Evolutionary conservation across 1,140 invertebrate genomes (phyloP), one percentile per base, ranked within the genome.

Genomic region (Proctacanthus coquilletti): DNA sequence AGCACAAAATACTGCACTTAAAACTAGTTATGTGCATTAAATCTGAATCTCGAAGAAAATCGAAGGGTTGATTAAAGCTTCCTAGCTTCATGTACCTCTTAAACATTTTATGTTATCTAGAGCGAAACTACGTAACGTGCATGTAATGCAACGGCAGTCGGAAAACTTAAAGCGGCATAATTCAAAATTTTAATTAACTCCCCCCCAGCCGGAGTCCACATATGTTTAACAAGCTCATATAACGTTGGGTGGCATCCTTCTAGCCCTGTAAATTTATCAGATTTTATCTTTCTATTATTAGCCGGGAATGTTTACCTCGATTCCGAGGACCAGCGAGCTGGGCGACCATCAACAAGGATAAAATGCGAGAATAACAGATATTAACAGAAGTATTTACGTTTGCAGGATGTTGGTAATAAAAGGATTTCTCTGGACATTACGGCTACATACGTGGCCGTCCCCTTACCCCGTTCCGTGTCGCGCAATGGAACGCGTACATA

Each of bases 211-310:
- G 8, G 23, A 27, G 13, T 13, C 23, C 23, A 27, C 23, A 9
- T 27, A 8, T 9, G 23, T 8, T 9, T 13, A 27, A 27, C 23
- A 27, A 8, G 8, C 23, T 27, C 13, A 27, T 27, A 27, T 27
- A 27, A 9, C 23, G 13, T 27, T 27, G 8, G 8, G 23, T n/a
- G 23, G 23, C 23, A 27, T 27, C 23, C 23, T 27, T 27, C 13
- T 9, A 8, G 8, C 13, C 23, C 13, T 27, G 23, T 13, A 27
- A 27, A 27, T 27, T 27, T 27, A 27, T 27, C 23, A 27, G 23
- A 27, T 27, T 27, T 27, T 27, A 27, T 27, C 23, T 27, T 27
- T 27, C 23, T 27, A 27, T 27, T 27, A 27, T 27, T 27, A 27
- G 23, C 13, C 13, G 13, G 13, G 23, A 13, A 27, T 27, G 23